Conservation (phyloP, 1,140 invertebrate species). For the Penaeus japonicus region DNA sequence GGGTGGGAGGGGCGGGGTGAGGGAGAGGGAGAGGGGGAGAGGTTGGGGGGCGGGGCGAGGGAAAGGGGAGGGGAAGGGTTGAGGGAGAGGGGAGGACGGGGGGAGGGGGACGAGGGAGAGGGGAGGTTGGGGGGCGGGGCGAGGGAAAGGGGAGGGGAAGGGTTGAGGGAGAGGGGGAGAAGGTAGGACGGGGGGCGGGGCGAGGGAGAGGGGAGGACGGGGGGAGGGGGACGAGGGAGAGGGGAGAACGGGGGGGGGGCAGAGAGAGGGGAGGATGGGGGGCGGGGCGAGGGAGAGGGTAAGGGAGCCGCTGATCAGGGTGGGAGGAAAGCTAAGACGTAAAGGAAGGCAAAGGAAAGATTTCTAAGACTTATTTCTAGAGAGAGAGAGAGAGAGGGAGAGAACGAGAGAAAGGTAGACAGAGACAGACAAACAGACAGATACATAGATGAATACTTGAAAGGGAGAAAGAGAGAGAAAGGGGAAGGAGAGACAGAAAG, state of each 20-base stretch:
- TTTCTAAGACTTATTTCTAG: too few species aligned
- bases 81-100: constrained; percentile 24
- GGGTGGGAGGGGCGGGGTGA: constrained; percentile 3
- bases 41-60: neutral
- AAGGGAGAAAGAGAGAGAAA: too few species aligned
- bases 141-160: neutral
- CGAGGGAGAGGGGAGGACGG: too few species aligned
- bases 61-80: neutral
- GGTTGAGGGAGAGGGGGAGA: neutral
- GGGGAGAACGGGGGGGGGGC: too few species aligned
- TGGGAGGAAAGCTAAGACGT: neutral
- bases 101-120: neutral
- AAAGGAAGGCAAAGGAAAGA: neutral
- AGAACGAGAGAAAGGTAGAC: too few species aligned
- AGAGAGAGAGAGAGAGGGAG: too few species aligned
- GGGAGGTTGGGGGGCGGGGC: constrained; percentile 19
- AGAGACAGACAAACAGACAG: too few species aligned
- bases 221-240: too few species aligned
- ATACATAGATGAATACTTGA: too few species aligned
- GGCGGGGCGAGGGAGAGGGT: constrained; percentile 70
- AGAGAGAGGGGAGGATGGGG: too few species aligned
- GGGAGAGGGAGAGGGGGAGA: neutral
- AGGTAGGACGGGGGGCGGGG: too few species aligned
- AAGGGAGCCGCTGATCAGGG: neutral
- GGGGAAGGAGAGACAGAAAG: too few species aligned